Percentiles rank a stretch among this genome's conserved stretches.
These are phyloP conservation scores for Hyperoplus lanceolatus DNA, from an alignment of 2,797 vertebrate species.

Conservation along the genomic window DNA sequence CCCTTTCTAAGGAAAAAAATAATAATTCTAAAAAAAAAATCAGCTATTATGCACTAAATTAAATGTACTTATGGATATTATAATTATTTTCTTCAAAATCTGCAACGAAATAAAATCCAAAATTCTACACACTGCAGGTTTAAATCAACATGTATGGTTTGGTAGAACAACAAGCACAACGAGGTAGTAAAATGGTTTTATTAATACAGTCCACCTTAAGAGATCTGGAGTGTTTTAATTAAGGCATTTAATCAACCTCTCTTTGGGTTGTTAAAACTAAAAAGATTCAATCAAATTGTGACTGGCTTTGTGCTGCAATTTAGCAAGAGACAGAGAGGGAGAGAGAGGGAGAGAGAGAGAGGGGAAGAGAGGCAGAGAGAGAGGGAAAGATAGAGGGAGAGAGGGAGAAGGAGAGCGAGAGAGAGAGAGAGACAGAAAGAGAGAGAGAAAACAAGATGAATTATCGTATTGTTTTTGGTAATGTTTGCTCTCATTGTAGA, in stretches of 20 bases:
- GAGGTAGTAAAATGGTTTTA: not conserved
- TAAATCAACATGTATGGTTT: not conserved
- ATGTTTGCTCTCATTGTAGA: constrained; percentile 92
- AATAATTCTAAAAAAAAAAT: too few relatives aligned
- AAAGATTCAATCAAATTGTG: constrained; percentile 90
- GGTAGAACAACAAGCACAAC: too few relatives aligned
- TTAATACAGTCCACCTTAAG: constrained; percentile 44
- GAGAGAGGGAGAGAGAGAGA: not conserved
- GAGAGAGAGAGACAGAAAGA: too few relatives aligned
- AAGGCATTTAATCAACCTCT: constrained; percentile 17
- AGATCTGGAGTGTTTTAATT: constrained; percentile 5
- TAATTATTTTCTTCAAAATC: too few relatives aligned
- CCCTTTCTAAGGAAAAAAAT: too few relatives aligned
- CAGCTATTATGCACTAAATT: too few relatives aligned
- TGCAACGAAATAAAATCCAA: too few relatives aligned
- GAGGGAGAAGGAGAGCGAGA: too few relatives aligned
- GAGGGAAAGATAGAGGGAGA: too few relatives aligned
- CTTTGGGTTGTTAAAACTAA: constrained; percentile 83
- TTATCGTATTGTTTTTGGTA: constrained; percentile 92
- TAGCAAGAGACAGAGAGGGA: constrained; percentile 57
- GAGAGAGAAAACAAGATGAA: constrained; percentile 76
- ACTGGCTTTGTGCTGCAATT: constrained; percentile 90
- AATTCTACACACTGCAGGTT: too few relatives aligned
- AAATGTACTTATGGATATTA: too few relatives aligned
- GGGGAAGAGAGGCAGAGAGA: too few relatives aligned